Evolutionary conservation across 2,113 vertebrate species (phyloP).

Genomic region (Halichoeres trimaculatus): DNA sequence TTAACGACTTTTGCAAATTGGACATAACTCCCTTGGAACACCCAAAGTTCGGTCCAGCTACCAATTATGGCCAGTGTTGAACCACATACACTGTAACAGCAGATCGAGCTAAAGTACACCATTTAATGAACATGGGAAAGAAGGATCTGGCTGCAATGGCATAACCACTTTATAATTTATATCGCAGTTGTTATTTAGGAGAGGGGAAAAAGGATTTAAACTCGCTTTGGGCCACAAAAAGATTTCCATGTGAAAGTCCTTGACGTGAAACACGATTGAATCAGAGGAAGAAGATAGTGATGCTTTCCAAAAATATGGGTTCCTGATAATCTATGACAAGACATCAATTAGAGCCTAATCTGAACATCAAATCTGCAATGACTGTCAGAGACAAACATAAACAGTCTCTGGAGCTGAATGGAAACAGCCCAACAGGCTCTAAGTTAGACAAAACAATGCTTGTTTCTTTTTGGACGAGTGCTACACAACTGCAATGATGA

Average conservation of each 20-base stretch:
- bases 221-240: conserved; percentile 54
- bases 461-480: conserved; percentile 49
- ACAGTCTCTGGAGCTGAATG: conserved; percentile 52
- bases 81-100: conserved; percentile 77
- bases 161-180: conserved; percentile 79
- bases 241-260: conserved; percentile 76
- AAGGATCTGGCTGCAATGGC: conserved; percentile 76
- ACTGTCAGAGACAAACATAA: conserved; percentile 63
- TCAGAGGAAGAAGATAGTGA: conserved; percentile 45
- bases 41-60: conserved; percentile 77
- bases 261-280: conserved; percentile 57
- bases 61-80: conserved; percentile 80
- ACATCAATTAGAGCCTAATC: conserved; percentile 51
- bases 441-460: conserved; percentile 59
- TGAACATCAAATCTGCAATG: conserved; percentile 43
- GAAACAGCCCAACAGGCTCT: conserved; percentile 44
- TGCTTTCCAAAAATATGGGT: conserved; percentile 50
- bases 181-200: conserved; percentile 73
- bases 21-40: conserved; percentile 80
- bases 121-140: conserved; percentile 85
- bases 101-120: conserved; percentile 76
- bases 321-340: conserved; percentile 55
- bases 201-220: conserved; percentile 46
- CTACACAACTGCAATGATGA: conserved; percentile 35
- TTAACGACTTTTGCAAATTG: conserved; percentile 82